phyloP scores from a whole-genome alignment of 2,113 vertebrate species.

The Nyctibius bracteatus region DNA sequence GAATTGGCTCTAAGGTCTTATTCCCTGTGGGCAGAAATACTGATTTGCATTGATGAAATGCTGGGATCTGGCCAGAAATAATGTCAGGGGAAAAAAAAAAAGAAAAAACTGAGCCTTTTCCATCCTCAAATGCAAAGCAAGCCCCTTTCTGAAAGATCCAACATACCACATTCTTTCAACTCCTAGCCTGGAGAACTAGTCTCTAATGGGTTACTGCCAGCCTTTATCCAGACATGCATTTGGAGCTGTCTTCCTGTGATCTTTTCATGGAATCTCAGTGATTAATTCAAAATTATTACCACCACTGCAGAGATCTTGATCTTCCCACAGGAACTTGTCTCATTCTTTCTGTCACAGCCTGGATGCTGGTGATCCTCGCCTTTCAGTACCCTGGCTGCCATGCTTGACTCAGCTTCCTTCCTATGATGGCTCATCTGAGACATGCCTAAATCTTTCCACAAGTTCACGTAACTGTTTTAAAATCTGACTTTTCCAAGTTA shows the following conservation, averaged over 20 bases:
- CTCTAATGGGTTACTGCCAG: fast-evolving
- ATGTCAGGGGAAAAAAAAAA: fast-evolving
- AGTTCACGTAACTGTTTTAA: not conserved
- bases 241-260: not conserved
- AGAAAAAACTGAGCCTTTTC: not conserved
- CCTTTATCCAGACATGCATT: not conserved
- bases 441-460: not conserved
- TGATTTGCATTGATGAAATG: not conserved
- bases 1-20: slow-evolving; percentile 17
- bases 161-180: not conserved
- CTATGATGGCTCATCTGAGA: not conserved
- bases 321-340: not conserved
- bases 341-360: not conserved
- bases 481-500: not conserved
- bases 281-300: not conserved
- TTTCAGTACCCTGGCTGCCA: not conserved
- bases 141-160: not conserved
- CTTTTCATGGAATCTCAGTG: not conserved
- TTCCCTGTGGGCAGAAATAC: not conserved
- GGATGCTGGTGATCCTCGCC: not conserved
- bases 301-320: not conserved
- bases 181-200: not conserved
- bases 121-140: not conserved
- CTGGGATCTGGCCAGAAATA: not conserved
- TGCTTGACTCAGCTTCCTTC: not conserved